phyloP scores from a whole-genome alignment of 2,888 invertebrate species.

The Syrista parreyssii region DNA sequence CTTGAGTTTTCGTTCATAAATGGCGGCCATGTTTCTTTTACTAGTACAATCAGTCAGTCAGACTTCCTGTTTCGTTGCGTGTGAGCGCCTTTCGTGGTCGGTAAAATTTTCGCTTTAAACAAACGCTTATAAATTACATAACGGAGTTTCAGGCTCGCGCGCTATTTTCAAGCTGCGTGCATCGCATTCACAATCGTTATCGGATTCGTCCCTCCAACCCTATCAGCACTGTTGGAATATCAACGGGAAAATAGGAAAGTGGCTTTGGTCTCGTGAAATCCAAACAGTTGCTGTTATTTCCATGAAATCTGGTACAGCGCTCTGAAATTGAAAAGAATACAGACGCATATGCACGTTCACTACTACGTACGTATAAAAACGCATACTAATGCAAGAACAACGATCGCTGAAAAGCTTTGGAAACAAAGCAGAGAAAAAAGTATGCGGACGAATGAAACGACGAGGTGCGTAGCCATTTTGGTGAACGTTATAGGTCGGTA shows the following conservation, averaged over 20 bases:
- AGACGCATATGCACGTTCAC: background rate
- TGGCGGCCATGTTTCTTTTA: no score
- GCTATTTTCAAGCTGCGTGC: background rate
- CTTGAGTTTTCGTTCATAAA: no score
- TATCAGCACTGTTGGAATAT: background rate
- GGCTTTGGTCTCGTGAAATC: background rate
- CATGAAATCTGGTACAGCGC: background rate
- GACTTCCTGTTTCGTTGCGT: background rate
- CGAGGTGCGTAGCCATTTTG: background rate
- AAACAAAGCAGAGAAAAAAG: background rate
- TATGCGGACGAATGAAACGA: background rate
- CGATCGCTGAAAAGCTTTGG: background rate
- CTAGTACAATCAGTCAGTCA: background rate
- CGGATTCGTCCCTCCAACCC: background rate
- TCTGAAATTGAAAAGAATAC: background rate
- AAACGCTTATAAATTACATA: background rate
- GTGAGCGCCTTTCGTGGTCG: background rate
- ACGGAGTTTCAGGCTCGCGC: background rate
- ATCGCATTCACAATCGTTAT: background rate
- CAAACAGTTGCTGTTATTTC: background rate
- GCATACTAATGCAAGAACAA: background rate
- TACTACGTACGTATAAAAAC: background rate
- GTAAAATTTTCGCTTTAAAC: background rate
- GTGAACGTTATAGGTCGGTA: background rate
- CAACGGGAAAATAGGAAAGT: background rate